These are phyloP conservation scores for Lasius fuliginosus DNA, from an alignment of 2,888 invertebrate genomes.

Conservation along the genomic window DNA sequence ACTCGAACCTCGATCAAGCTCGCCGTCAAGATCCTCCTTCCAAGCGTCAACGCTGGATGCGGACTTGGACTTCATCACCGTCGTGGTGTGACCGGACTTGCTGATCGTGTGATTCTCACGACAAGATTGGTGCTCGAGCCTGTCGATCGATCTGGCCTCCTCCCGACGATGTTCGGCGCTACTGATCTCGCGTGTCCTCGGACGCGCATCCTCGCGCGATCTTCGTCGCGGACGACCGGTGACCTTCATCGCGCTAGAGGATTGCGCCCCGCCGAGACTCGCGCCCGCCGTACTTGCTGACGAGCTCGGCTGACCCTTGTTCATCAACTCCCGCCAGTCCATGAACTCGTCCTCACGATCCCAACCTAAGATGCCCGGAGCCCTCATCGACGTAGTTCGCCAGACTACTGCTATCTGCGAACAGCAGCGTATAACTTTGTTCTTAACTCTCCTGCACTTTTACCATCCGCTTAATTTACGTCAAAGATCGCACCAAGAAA, in stretches of 20 bases:
- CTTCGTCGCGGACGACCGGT: constrained; percentile 77
- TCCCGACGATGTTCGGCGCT: constrained; percentile 64
- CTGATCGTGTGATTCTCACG: constrained; percentile 23
- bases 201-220: constrained; percentile 77
- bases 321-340: constrained; percentile 84
- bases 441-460: background rate
- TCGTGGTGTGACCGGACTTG: constrained; percentile 31
- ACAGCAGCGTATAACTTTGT: background rate
- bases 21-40: constrained; percentile 75
- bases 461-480: background rate
- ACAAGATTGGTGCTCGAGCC: constrained; percentile 60
- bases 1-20: constrained; percentile 65
- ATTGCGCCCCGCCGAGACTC: constrained; percentile 67
- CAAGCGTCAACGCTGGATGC: constrained; percentile 81
- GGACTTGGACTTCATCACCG: constrained; percentile 81
- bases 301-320: constrained; percentile 70
- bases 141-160: constrained; percentile 70
- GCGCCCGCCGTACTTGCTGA: constrained; percentile 52
- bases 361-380: constrained; percentile 85
- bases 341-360: constrained; percentile 86
- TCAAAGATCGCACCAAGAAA: background rate
- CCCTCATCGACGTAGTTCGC: constrained; percentile 85
- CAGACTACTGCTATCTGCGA: constrained; percentile 85
- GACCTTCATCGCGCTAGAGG: constrained; percentile 81
- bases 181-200: constrained; percentile 80